Conservation (phyloP, 1,140 invertebrate genomes). For the Tetranychus cinnabarinus region DNA sequence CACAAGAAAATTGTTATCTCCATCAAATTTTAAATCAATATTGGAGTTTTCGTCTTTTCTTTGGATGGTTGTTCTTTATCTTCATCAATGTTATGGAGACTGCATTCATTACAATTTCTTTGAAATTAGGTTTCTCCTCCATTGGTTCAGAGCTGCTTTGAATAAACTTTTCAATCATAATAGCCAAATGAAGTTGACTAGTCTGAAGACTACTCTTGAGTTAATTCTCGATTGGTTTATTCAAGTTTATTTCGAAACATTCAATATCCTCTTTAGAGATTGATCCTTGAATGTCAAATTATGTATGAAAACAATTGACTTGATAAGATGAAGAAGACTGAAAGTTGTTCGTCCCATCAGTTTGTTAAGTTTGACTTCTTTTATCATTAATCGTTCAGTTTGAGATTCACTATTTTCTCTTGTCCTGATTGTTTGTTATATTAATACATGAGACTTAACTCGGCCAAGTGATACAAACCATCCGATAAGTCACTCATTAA, state of each 20-base stretch:
- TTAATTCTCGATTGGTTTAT: neutral
- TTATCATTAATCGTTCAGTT: neutral
- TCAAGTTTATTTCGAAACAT: neutral
- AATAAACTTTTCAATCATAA: neutral
- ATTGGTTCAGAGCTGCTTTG: neutral
- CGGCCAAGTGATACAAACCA: too few relatives aligned
- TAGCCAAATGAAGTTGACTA: neutral
- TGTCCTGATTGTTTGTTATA: neutral
- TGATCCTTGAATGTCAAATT: neutral
- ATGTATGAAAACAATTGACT: neutral
- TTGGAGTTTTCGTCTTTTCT: neutral
- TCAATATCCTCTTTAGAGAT: neutral
- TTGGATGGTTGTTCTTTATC: too few relatives aligned
- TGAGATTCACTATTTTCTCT: neutral
- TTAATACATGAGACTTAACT: neutral
- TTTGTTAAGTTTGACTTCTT: neutral
- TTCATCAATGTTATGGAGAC: neutral
- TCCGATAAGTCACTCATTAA: neutral
- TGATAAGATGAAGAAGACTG: too few relatives aligned
- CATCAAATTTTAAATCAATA: neutral
- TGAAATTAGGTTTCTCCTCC: neutral
- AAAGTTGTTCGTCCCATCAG: neutral
- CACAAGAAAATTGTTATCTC: neutral
- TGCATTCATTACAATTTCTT: neutral
- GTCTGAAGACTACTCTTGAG: neutral